Base-by-base conservation (phyloP, 2,888 invertebrate species). In the Brachyopa scutellaris region DNA sequence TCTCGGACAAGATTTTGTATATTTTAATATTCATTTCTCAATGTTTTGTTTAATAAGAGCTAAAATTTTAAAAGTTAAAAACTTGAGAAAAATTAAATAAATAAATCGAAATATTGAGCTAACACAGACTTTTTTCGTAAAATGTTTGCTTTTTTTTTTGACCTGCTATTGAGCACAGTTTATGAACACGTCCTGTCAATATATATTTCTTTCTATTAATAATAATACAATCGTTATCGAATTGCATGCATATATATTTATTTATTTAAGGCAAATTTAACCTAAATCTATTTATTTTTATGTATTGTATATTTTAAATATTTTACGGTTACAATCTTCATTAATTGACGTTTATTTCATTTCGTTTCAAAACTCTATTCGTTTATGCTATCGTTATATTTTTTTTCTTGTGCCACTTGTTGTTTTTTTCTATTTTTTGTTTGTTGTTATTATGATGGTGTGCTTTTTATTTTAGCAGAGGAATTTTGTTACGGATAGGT, bases 191-290 rank as follows among this genome's bases (percentile, higher is more conserved):
- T 69, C 74, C 74, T 69, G 61, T 76, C 33, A 38, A 62, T 47
- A 36, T 59, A 5, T 61, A 45, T 38, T 29, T 53, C 29, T 36
- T 38, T 67, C 51, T 69, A 31, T 77, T 47, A 49, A 53, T 40
- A 57, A 38, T 66, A 66, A 78, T 72, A 79, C 57, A 67, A 55
- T 57, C 55, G 72, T 78, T 51, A 57, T 67, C 59, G 61, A 78
- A 72, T 78, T 84, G 73, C 72, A 73, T 84, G 73, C 66, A 69
- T 83, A 21, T 62, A 70, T 61, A 47, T 66, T 57, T 67, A 31
- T 64, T 17, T 84, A 79, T 79, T 73, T 84, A 84, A 84, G 79
- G 78, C 79, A 84, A 84, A 79, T 84, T 83, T 47, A 78, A 78
- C 70, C 78, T 83, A 77, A 70, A 40, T 72, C 66, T 73, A 57